Conservation (phyloP, 2,888 invertebrate genomes). For the Axea sp. region DNA sequence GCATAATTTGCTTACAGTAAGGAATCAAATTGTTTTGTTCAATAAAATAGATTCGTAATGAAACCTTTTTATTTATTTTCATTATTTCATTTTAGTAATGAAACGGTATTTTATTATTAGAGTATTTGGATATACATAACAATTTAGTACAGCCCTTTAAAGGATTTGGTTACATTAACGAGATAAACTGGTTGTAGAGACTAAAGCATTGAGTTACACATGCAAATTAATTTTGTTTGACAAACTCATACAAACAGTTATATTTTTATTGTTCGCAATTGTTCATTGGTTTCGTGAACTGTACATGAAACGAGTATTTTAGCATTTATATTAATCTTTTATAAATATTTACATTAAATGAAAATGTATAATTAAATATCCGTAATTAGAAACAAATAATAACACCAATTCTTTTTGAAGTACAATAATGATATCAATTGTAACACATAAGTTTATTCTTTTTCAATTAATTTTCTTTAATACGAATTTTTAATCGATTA, state of each 20-base stretch:
- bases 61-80: conserved; percentile 7
- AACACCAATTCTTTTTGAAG: too few species aligned
- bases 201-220: conserved; percentile 33
- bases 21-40: not conserved
- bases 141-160: conserved; percentile 28
- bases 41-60: conserved; percentile 7
- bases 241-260: conserved; percentile 12
- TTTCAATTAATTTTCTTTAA: too few species aligned
- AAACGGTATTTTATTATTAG: conserved; percentile 22
- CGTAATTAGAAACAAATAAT: too few species aligned
- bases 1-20: too few species aligned
- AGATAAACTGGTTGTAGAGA: conserved; percentile 16
- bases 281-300: too few species aligned
- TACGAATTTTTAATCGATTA: too few species aligned
- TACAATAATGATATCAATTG: too few species aligned
- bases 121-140: conserved; percentile 27
- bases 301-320: too few species aligned
- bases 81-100: conserved; percentile 12
- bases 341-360: too few species aligned
- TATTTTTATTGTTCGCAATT: conserved; percentile 10
- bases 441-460: too few species aligned
- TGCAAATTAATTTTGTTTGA: conserved; percentile 40
- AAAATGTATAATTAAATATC: too few species aligned
- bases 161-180: conserved; percentile 40
- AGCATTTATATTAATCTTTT: too few species aligned